These are phyloP conservation scores for Euplagia quadripunctaria DNA, from an alignment of 2,888 invertebrate genomes.

Conservation along the genomic window DNA sequence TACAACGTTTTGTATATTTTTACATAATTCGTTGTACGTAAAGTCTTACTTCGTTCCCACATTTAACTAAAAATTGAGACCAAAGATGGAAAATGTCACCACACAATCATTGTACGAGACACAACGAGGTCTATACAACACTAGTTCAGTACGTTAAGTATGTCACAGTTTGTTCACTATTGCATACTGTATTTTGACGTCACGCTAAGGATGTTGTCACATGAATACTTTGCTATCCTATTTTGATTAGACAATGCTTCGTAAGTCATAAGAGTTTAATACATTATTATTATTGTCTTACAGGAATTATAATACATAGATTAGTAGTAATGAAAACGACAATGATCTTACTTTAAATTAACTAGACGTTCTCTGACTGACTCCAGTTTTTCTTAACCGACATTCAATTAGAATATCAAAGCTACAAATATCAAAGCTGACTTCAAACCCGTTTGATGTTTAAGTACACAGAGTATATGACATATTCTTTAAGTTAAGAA, in stretches of 20 bases:
- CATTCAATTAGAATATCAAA: neutral
- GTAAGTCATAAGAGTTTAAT: conserved; percentile 6
- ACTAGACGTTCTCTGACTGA: neutral
- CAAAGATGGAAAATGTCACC: conserved; percentile 45
- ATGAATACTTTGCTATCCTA: conserved; percentile 36
- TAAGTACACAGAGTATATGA: neutral
- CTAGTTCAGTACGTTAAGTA: conserved; percentile 22
- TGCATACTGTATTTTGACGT: conserved; percentile 25
- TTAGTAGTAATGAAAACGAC: neutral
- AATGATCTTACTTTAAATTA: neutral
- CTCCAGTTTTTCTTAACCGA: neutral
- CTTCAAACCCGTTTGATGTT: neutral
- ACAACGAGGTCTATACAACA: conserved; percentile 24
- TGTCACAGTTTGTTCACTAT: conserved; percentile 28
- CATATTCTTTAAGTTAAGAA: neutral
- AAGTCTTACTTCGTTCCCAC: conserved; percentile 36
- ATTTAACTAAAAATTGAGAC: conserved; percentile 32
- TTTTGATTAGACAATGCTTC: conserved; percentile 36
- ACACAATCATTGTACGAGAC: conserved; percentile 31
- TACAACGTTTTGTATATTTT: neutral
- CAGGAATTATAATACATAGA: neutral
- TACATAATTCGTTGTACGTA: conserved; percentile 1
- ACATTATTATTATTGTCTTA: neutral
- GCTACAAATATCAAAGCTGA: neutral
- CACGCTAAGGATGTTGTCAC: conserved; percentile 19